Evolutionary conservation across 2,888 invertebrate genomes (phyloP), one percentile per base, ranked within the genome.

Genomic region (Acrocyrtus sp.): DNA sequence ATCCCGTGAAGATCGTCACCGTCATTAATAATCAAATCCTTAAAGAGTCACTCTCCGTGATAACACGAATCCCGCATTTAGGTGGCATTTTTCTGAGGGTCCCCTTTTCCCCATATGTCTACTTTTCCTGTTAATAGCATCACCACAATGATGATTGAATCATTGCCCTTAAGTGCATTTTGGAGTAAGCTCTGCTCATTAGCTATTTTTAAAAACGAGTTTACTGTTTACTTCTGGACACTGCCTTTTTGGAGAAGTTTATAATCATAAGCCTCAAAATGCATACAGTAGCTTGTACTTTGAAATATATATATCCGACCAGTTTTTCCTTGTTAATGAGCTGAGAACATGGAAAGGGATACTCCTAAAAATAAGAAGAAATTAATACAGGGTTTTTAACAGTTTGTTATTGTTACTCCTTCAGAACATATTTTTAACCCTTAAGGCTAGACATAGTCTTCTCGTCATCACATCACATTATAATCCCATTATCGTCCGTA

Each of bases 401-500:
- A 22, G 8, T 8, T 15, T 12, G 21, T 24, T 48, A 10, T 3
- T 5, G 10, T 24, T 4, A 17, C 5, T 45, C 45, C 45, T 45
- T 19, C 45, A 45, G 45, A 15, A 45, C 17, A 19, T 4, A 17
- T 48, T 48, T 48, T 48, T 48, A 21, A 48, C 48, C 21, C 48
- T 48, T 21, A 6, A 21, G 21, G 48, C 5, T 6, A 21, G 6
- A 15, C 19, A 19, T n/a, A 10, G 4, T 17, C 15, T 24, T n/a
- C 21, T 21, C 48, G 22, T 21, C n/a, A 17, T 21, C 21, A 24
- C 48, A 48, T 48, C 48, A 48, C 22, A 48, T 48, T 48, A 48
- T 48, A 48, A 10, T 48, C 48, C 48, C 48, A 48, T 48, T 48
- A 48, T 19, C 48, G n/a, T n/a, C n/a, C n/a, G n/a, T n/a, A n/a